These are phyloP conservation scores for Saguinus imperator DNA, from an alignment of 2,113 vertebrate species.

Conservation along the genomic window DNA sequence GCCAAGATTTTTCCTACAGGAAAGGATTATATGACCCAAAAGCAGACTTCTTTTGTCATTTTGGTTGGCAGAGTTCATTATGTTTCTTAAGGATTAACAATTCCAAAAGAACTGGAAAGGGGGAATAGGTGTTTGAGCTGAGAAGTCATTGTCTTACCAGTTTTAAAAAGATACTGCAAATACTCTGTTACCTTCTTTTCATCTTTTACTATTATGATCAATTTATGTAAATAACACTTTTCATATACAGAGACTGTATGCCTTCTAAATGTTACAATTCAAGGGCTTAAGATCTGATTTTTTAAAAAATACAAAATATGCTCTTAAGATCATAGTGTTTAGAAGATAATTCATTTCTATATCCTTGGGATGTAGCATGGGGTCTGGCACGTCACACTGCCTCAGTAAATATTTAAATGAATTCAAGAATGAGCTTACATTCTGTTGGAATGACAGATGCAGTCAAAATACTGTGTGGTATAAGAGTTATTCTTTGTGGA, in stretches of 20 bases:
- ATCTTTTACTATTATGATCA: background rate
- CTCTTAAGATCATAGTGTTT: background rate
- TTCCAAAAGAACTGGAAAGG: constrained; percentile 28
- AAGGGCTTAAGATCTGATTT: constrained; percentile 9
- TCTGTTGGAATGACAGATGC: background rate
- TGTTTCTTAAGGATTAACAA: constrained; percentile 7
- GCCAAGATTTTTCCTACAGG: background rate
- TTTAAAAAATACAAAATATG: background rate
- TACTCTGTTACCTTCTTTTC: background rate
- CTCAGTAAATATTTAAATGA: background rate
- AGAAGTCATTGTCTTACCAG: background rate
- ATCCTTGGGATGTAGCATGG: background rate
- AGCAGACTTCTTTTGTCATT: background rate
- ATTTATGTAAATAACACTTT: background rate
- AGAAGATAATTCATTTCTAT: background rate
- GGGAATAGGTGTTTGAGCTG: background rate
- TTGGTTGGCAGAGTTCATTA: background rate
- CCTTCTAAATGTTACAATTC: background rate
- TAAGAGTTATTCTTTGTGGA: background rate
- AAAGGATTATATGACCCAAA: background rate
- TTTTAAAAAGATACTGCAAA: background rate
- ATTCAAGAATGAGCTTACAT: background rate
- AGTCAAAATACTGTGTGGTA: background rate
- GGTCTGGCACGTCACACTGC: background rate
- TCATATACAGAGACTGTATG: background rate